These are phyloP conservation scores for Rhinolophus sinicus DNA, from an alignment of 2,113 vertebrate genomes.

Conservation along the genomic window DNA sequence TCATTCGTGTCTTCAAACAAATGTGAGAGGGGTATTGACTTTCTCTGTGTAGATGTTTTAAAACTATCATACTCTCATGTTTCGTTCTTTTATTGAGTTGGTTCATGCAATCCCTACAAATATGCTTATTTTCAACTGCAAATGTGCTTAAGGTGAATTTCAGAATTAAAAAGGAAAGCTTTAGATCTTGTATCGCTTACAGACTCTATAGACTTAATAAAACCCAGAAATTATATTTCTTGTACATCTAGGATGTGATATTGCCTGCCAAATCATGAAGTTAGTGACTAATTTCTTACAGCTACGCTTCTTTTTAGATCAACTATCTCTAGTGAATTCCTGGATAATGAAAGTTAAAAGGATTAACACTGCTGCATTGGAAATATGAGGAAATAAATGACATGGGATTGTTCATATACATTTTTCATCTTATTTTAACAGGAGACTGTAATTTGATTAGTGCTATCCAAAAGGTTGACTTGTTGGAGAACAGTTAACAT, in stretches of 20 bases:
- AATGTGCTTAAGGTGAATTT: conserved; percentile 37
- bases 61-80: not conserved
- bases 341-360: conserved; percentile 15
- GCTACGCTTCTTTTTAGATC: not conserved
- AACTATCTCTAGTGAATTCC: not conserved
- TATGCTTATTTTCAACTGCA: conserved; percentile 27
- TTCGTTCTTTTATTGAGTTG: conserved; percentile 44
- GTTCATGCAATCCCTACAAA: conserved; percentile 6
- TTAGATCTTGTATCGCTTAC: conserved; percentile 43
- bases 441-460: not conserved
- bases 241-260: not conserved
- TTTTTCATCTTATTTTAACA: not conserved
- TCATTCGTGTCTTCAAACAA: conserved; percentile 52
- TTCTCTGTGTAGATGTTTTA: not conserved
- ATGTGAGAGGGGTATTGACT: conserved; percentile 11
- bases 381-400: not conserved
- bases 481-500: not conserved
- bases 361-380: not conserved
- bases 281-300: not conserved
- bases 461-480: not conserved
- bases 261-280: not conserved
- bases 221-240: conserved; percentile 11
- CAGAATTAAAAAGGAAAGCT: conserved; percentile 46
- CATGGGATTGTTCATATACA: not conserved
- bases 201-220: conserved; percentile 33